Conservation (phyloP, 1,140 invertebrate species). For the Drosophila willistoni region DNA sequence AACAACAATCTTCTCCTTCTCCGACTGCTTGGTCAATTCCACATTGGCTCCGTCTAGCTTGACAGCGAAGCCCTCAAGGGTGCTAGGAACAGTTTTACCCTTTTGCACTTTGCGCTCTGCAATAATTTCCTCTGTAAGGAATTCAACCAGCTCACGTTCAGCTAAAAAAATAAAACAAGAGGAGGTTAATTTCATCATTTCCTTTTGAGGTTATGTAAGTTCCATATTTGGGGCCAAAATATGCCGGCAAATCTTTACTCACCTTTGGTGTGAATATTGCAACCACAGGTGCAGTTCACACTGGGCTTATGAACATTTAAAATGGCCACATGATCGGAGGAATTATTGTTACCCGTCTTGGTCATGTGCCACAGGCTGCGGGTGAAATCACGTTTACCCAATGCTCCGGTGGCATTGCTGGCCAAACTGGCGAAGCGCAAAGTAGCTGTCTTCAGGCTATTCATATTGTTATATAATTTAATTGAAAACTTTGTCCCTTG, state of each 20-base stretch:
- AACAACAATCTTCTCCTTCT: slow-evolving; percentile 90
- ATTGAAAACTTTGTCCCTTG: slow-evolving; percentile 4
- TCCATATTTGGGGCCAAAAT: neutral
- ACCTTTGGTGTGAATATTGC: slow-evolving; percentile 89
- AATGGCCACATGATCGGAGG: slow-evolving; percentile 55
- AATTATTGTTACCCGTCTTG: slow-evolving; percentile 58
- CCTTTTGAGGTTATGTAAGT: slow-evolving; percentile 77
- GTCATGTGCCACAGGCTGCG: slow-evolving; percentile 89
- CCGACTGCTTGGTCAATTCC: slow-evolving; percentile 88
- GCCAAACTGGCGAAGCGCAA: slow-evolving; percentile 84
- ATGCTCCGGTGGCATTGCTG: slow-evolving; percentile 82
- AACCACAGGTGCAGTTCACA: slow-evolving; percentile 86
- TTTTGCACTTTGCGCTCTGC: slow-evolving; percentile 93
- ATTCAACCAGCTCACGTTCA: slow-evolving; percentile 93
- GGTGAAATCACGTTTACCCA: slow-evolving; percentile 86
- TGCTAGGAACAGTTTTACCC: slow-evolving; percentile 88
- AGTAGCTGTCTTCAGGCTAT: slow-evolving; percentile 86
- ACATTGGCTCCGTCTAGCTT: slow-evolving; percentile 91
- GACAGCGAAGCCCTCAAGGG: slow-evolving; percentile 91
- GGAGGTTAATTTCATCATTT: slow-evolving; percentile 17
- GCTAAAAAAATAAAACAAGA: slow-evolving; percentile 84
- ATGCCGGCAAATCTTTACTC: slow-evolving; percentile 45
- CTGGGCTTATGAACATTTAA: slow-evolving; percentile 81
- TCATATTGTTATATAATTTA: slow-evolving; percentile 86
- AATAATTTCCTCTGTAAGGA: slow-evolving; percentile 94